Conservation (phyloP, 2,113 vertebrate species). For the Stercorarius parasiticus region DNA sequence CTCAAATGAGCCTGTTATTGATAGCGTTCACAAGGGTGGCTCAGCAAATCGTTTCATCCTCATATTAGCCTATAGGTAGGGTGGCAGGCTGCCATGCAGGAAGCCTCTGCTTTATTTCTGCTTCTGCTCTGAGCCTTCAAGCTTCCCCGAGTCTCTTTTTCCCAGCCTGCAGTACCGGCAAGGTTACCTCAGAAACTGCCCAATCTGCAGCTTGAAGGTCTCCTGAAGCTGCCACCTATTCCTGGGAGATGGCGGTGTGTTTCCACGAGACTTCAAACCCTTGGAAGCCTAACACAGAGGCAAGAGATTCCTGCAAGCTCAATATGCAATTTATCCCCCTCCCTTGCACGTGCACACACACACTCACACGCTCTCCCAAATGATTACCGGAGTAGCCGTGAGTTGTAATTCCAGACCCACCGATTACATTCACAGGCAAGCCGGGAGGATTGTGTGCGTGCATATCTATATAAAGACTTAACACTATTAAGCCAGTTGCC, state of each 20-base stretch:
- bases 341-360: accelerated
- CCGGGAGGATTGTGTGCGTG: slow-evolving; percentile 50
- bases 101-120: neutral
- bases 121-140: neutral
- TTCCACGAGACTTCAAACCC: neutral
- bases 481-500: slow-evolving; percentile 59
- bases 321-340: neutral
- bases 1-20: neutral
- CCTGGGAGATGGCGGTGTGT: neutral
- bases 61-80: neutral
- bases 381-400: slow-evolving; percentile 48
- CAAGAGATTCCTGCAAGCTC: slow-evolving; percentile 29
- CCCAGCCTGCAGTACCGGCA: neutral
- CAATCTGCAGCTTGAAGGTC: neutral
- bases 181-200: neutral
- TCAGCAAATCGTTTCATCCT: neutral
- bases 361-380: neutral
- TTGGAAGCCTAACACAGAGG: neutral
- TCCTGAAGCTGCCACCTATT: neutral
- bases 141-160: neutral
- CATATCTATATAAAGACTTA: slow-evolving; percentile 66
- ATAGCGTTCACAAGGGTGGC: neutral
- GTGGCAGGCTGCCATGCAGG: neutral
- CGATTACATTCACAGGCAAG: slow-evolving; percentile 62
- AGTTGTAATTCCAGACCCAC: slow-evolving; percentile 69